Conservation (phyloP, 2,797 vertebrate species). For the Semotilus atromaculatus region DNA sequence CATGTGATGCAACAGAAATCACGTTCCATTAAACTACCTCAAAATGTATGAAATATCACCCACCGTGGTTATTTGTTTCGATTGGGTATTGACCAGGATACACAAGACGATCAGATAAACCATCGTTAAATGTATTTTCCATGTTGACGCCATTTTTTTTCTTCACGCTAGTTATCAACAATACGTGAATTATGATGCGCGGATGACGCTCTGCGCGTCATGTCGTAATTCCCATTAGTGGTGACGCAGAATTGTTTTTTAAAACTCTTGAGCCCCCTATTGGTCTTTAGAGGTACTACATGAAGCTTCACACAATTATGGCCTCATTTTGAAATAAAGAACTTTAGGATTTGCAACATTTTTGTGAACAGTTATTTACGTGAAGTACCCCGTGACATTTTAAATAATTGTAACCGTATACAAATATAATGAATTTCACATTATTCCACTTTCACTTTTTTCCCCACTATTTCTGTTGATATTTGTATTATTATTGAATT, state of each 20-base stretch:
- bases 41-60: not conserved
- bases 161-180: not conserved
- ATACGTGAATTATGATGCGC: not conserved
- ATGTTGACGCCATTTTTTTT: constrained; percentile 36
- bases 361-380: not conserved
- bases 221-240: not conserved
- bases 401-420: not conserved
- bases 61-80: constrained; percentile 28
- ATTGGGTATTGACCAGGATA: not conserved
- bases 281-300: not conserved
- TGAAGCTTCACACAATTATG: not conserved
- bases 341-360: not conserved
- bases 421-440: not conserved
- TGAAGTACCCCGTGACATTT: not conserved
- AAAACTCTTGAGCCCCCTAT: not conserved
- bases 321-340: not conserved
- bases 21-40: not conserved
- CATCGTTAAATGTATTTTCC: constrained; percentile 17
- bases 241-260: not conserved
- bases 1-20: not conserved
- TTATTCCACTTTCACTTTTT: not conserved
- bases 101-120: constrained; percentile 1
- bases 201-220: not conserved
- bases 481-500: not conserved
- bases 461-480: not conserved